phyloP scores from a whole-genome alignment of 2,797 vertebrate genomes.

The Linurgus olivaceus region DNA sequence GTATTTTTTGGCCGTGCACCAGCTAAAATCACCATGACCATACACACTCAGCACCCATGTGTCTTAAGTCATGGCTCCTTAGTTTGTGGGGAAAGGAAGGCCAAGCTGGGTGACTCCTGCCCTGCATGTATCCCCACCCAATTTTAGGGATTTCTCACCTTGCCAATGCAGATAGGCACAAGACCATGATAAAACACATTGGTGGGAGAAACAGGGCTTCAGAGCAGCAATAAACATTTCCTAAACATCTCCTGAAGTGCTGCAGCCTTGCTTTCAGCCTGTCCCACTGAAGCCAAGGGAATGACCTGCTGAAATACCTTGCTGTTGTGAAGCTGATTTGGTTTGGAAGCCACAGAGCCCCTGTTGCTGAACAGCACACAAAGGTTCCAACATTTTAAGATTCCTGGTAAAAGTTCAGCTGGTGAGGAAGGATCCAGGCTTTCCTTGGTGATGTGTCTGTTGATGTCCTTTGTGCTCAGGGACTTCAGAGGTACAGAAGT shows the following conservation, averaged over 20 bases:
- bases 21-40: not conserved
- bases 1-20: not conserved
- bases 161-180: accelerated
- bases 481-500: not conserved
- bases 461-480: not conserved
- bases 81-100: not conserved
- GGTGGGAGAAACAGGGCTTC: not conserved
- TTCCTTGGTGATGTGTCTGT: not conserved
- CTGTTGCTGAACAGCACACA: not conserved
- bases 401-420: not conserved
- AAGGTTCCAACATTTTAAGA: not conserved
- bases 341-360: not conserved
- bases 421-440: not conserved
- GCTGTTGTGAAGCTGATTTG: not conserved
- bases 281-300: not conserved
- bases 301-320: not conserved
- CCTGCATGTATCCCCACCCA: accelerated
- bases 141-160: accelerated
- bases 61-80: not conserved
- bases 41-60: accelerated
- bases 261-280: not conserved
- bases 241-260: not conserved
- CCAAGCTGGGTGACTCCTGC: not conserved
- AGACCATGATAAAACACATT: accelerated
- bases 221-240: not conserved